Conservation (phyloP, 2,113 vertebrate species). For the Leptocoma aspasia region DNA sequence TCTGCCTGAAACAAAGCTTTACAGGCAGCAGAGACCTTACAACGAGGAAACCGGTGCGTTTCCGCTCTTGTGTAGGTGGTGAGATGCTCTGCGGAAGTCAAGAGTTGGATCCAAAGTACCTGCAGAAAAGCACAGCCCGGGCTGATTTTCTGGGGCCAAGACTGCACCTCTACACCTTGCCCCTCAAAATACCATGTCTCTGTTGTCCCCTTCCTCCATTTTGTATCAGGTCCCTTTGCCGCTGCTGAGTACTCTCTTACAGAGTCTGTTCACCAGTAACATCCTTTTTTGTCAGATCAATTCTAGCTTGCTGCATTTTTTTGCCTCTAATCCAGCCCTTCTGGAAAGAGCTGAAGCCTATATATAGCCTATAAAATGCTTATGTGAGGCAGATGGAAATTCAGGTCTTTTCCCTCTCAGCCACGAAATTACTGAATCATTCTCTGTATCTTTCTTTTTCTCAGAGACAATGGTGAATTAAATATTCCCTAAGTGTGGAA, state of each 20-base stretch:
- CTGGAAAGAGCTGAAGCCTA: slow-evolving; percentile 34
- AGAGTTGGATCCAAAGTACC: neutral
- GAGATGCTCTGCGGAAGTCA: neutral
- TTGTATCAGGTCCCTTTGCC: neutral
- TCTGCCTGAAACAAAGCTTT: neutral
- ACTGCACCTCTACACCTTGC: rapidly evolving
- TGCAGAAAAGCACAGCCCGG: neutral
- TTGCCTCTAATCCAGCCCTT: neutral
- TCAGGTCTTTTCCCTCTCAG: slow-evolving; percentile 3
- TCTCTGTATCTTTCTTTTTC: neutral
- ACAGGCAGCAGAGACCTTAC: neutral
- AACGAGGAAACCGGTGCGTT: rapidly evolving
- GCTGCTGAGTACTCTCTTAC: neutral
- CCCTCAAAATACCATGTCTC: neutral
- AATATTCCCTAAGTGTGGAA: neutral
- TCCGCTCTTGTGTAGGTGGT: rapidly evolving
- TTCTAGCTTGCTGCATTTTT: neutral
- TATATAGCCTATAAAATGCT: slow-evolving; percentile 42
- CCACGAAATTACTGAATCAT: neutral
- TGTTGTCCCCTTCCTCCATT: neutral
- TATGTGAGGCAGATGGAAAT: slow-evolving; percentile 33
- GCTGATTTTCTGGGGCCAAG: neutral
- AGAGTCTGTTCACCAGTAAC: neutral
- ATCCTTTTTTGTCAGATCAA: neutral
- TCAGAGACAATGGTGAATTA: neutral